Base-by-base conservation (phyloP, 2,113 vertebrate species). In the Nymphicus hollandicus region DNA sequence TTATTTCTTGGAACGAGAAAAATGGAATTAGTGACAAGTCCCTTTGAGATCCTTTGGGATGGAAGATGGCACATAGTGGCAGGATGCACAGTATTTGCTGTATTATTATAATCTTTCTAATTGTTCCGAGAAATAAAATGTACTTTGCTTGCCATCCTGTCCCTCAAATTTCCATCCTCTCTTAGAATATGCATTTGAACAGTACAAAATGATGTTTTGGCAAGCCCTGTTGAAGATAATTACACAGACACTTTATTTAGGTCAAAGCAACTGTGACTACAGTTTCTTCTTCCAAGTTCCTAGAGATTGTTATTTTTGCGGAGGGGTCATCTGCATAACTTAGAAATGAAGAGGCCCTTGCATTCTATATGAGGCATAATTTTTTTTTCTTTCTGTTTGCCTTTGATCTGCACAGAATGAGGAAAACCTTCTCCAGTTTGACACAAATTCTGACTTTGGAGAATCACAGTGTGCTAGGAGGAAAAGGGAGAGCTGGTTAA, bases 121-220 rank as follows among this genome's bases (percentile, higher is more conserved):
- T 81, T 85, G 79, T 61, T 70, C 76, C 29, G 71, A 91, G 71
- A 90, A 85, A 83, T 88, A 93, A 73, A 96, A 64, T 88, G 96
- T 93, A 96, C 78, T 97, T 96, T 55, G 89, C 94, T 81, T 77
- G 82, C 63, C 60, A 91, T 83, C 79, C 89, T 94, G 81, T 93
- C 82, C 82, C 60, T 88, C 88, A 87, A 60, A 81, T 89, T 73
- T 90, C 79, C 63, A 78, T 93, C 74, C 89, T 53, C 92, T 94
- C 60, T 92, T 93, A 95, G 81, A 91, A 85, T 94, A 83, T 86
- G 81, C 78, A 95, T 97, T 95, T 96, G 95, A 96, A 96, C 95
- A 94, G 83, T 91, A 89, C 96, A 96, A 97, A 96, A 95, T 96
- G 94, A 96, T 95, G 93, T 95, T 97, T 96, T 97, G 95, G 90